phyloP scores from a whole-genome alignment of 1,140 invertebrate genomes.

The Acromyrmex echinatior region DNA sequence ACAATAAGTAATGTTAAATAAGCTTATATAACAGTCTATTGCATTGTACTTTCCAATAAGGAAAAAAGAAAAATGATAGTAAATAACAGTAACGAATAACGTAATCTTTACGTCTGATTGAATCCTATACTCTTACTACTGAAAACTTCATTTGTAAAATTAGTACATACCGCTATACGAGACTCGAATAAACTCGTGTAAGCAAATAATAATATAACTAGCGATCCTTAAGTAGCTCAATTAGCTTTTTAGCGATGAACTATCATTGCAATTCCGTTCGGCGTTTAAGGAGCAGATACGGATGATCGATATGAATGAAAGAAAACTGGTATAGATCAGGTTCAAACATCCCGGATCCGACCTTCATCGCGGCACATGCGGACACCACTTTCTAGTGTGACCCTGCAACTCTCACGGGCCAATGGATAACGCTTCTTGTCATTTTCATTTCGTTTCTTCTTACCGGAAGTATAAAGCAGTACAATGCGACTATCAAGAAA shows the following conservation, averaged over 20 bases:
- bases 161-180: background rate
- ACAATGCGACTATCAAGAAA: constrained; percentile 35
- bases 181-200: background rate
- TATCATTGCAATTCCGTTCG: constrained; percentile 5
- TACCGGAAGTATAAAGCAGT: constrained; percentile 17
- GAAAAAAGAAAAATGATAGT: background rate
- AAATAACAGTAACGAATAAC: background rate
- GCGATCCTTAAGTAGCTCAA: constrained; percentile 25
- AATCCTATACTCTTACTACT: constrained; percentile 16
- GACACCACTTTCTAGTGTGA: constrained; percentile 84
- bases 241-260: background rate
- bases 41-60: background rate
- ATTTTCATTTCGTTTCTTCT: constrained; percentile 79
- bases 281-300: constrained; percentile 32
- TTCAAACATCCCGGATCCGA: constrained; percentile 83
- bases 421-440: constrained; percentile 73
- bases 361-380: constrained; percentile 78
- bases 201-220: background rate
- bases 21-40: background rate
- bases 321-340: constrained; percentile 79
- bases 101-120: constrained; percentile 5
- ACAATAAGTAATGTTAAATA: constrained; percentile 10
- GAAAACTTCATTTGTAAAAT: constrained; percentile 24
- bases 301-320: constrained; percentile 80
- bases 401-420: constrained; percentile 74